Evolutionary conservation across 2,888 invertebrate species (phyloP).

Genomic region (Syritta pipiens): DNA sequence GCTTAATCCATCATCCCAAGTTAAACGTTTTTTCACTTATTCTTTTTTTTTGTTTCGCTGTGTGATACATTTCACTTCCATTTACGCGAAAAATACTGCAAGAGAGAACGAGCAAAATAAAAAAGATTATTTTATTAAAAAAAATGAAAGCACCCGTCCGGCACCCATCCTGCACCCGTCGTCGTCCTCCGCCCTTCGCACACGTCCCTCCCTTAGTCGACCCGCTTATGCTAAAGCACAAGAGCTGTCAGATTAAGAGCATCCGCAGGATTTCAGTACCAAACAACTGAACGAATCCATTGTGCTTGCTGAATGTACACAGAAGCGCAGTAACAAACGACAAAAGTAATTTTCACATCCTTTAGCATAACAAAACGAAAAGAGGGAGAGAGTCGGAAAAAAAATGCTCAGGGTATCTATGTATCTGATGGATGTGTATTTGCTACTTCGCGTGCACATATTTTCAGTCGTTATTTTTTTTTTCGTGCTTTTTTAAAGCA

Average conservation of each 20-base stretch:
- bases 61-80: conserved; percentile 12
- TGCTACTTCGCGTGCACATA: neutral
- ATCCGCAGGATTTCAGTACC: conserved; percentile 11
- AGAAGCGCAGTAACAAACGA: conserved; percentile 3
- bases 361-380: neutral
- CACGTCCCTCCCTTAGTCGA: neutral
- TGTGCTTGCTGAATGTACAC: conserved; percentile 14
- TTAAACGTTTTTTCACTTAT: too few species aligned
- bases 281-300: conserved; percentile 27
- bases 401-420: too few species aligned
- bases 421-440: neutral
- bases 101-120: neutral
- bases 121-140: conserved; percentile 6
- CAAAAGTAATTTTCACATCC: conserved; percentile 38
- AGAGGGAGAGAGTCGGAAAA: neutral
- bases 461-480: neutral
- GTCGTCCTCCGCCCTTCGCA: too few species aligned
- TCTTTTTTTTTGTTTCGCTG: neutral
- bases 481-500: conserved; percentile 13
- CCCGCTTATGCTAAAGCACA: neutral
- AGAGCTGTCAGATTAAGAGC: conserved; percentile 22
- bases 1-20: conserved; percentile 10
- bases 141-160: neutral
- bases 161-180: too few species aligned
- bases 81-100: neutral